Conservation (phyloP, 2,888 invertebrate genomes). For the Homarus gammarus region DNA sequence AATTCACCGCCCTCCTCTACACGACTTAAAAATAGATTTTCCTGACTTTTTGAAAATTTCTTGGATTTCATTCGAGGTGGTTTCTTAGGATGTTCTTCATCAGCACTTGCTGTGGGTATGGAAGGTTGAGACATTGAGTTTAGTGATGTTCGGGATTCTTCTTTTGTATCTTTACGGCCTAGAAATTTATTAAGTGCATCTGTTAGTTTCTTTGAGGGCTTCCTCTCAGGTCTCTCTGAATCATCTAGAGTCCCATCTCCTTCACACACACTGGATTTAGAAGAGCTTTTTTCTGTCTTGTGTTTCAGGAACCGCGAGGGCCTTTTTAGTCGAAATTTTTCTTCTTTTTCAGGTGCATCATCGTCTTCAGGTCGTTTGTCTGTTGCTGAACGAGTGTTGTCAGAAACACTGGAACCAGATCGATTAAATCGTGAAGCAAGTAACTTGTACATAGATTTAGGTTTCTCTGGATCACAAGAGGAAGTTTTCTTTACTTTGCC, state of each 20-base stretch:
- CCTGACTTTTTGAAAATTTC: constrained; percentile 71
- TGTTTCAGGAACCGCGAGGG: constrained; percentile 72
- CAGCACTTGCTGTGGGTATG: background rate
- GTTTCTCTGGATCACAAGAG: constrained; percentile 70
- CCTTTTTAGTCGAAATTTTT: constrained; percentile 70
- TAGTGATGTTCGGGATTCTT: constrained; percentile 4
- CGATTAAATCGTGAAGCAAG: constrained; percentile 71
- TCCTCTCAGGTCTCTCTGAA: constrained; percentile 58
- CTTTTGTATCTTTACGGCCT: constrained; percentile 70
- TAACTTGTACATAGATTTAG: constrained; percentile 75
- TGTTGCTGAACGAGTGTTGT: constrained; percentile 31
- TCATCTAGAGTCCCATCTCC: constrained; percentile 52
- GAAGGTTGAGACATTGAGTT: constrained; percentile 36
- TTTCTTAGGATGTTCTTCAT: constrained; percentile 60
- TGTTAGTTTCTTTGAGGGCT: constrained; percentile 71
- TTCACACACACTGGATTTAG: constrained; percentile 67
- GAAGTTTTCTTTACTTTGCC: constrained; percentile 56
- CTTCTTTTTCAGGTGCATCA: constrained; percentile 61
- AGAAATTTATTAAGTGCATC: constrained; percentile 75
- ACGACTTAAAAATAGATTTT: constrained; percentile 52
- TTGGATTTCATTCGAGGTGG: constrained; percentile 68
- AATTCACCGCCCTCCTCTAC: constrained; percentile 39
- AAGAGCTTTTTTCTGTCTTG: constrained; percentile 71
- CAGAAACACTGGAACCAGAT: constrained; percentile 68
- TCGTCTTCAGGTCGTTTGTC: constrained; percentile 49